Conservation (phyloP, 2,797 vertebrate genomes). For the Bradypus variegatus region DNA sequence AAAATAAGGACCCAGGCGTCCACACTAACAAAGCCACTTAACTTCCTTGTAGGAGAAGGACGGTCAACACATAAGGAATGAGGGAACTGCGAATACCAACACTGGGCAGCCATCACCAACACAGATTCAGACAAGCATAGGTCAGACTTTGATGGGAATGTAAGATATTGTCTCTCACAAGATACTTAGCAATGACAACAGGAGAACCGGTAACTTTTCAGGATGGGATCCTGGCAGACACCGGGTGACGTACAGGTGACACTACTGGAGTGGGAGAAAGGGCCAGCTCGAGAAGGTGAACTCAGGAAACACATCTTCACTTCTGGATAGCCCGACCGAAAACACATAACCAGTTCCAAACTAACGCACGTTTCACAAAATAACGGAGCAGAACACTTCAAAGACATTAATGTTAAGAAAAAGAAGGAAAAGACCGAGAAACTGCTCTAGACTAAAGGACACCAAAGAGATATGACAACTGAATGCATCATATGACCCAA, state of each 20-base stretch:
- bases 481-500: neutral
- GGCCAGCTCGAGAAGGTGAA: neutral
- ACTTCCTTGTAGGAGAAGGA: neutral
- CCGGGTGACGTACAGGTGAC: no score
- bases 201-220: neutral
- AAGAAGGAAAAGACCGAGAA: neutral
- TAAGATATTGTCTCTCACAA: neutral
- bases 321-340: neutral
- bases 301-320: neutral
- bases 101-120: neutral
- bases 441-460: neutral
- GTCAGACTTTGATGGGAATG: neutral
- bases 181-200: neutral
- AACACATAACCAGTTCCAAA: rapidly evolving
- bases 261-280: no score
- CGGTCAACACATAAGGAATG: neutral
- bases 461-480: neutral
- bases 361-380: neutral
- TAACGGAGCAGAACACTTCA: neutral
- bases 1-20: no score
- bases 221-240: neutral
- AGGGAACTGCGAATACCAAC: neutral
- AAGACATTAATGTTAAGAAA: neutral
- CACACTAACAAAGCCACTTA: rapidly evolving
- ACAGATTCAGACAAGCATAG: no score